Base-by-base conservation (phyloP, 30 jellyfish, hydroid and myxozoan species). In the Hydractinia echinata region DNA sequence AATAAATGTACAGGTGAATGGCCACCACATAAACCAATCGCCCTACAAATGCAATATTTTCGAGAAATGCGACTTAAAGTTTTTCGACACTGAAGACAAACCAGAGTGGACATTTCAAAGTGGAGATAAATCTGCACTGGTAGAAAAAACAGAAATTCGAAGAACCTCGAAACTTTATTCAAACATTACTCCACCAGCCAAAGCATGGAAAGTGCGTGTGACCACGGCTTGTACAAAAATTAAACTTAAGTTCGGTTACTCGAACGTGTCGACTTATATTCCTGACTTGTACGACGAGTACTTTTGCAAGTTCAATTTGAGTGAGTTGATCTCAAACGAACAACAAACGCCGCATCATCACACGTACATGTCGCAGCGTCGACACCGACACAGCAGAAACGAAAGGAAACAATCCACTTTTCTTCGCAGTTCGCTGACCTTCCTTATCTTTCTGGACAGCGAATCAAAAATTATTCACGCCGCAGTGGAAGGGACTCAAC, bases 161-260 rank as follows among this genome's bases (percentile, higher is more conserved):
- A 55, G 76, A 16, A 52, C 76, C 0, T 77, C 85, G 48, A 77
- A 77, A 71, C 51, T 71, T 7, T 71, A 71, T 15, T 71, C 85
- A 5, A 77, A 51, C 4, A 76, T 54, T 19, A 8, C 10, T 48
- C 30, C 85, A 16, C 53, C 76, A 54, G 73, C 85, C 8, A 52
- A 56, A 9, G 85, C 85, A 30, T 77, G 85, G 85, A 77, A 77
- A 77, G 85, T 77, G 5, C 30, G 85, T 16, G 85, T 77, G 14
- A 77, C 53, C 8, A 44, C 76, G 0, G 85, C 85, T 2, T 77
- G 85, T n/a, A 11, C 76, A 5, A 77, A 77, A 77, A 55, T 77
- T 54, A 77, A 77, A 77, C 66, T 77, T 5, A 77, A 77, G 30
- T 77, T 77, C 21, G 85, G 85, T 48, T 77, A 77, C 55, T 56